Evolutionary conservation across 2,888 invertebrate species (phyloP), one percentile per base, ranked within the genome.

Genomic region (Caenorhabditis zanzibari): DNA sequence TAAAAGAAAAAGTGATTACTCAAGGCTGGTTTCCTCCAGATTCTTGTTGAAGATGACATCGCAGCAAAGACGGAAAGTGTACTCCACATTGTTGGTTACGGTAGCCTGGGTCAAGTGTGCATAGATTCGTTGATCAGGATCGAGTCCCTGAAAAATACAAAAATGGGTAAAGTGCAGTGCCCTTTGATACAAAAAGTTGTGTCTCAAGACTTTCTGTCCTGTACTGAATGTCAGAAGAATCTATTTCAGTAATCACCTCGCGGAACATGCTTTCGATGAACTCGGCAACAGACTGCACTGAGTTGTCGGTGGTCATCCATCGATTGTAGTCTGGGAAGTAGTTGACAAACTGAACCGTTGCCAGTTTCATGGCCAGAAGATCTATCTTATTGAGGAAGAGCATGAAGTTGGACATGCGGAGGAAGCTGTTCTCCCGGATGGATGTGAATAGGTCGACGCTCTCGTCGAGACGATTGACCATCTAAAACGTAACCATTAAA

Each of bases 341-440:
- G n/a, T 84, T 66, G 16, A 32, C 26, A 22, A 86, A 75, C 4
- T 54, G 35, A 28, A 77, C n/a, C 9, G n/a, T 66, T 2, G 47
- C 35, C 5, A 85, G 54, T 54, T 86, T 86, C 35, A 75, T 68
- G 12, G 44, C 49, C 52, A 86, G 74, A 16, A 86, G 58, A 71
- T 86, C 86, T 24, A 47, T 54, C 52, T 86, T 86, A 77, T 86
- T 86, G 38, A 86, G 76, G 47, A 86, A 85, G 7, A 86, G 76
- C 81, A 86, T 84, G 73, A 86, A 84, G 24, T 77, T 74, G 2
- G 85, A 75, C n/a, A 58, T 69, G 28, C 59, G 58, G n/a, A 86
- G 82, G 24, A 85, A 86, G n/a, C 58, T 64, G 58, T 83, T 85
- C 14, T 83, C 56, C 0, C 74, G 81, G 26, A 85, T 73, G 19